phyloP scores from a whole-genome alignment of 53 echinoderm and acorn worm genomes.

The Glandiceps talaboti region DNA sequence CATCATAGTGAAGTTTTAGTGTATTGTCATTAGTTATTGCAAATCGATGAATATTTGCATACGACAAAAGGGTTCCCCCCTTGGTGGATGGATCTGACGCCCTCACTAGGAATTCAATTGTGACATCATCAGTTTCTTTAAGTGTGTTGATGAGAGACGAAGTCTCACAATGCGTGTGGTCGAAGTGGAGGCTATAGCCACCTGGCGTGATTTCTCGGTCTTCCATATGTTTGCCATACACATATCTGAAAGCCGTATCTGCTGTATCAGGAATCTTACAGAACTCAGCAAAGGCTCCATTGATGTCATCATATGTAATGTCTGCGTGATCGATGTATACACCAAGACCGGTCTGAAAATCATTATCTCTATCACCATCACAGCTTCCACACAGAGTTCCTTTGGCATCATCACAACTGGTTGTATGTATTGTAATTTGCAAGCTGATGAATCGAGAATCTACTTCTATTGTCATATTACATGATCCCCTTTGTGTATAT shows the following conservation, averaged over 20 bases:
- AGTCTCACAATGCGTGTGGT: conserved; percentile 50
- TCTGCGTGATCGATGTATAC: conserved; percentile 21
- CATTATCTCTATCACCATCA: conserved; percentile 35
- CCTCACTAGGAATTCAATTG: conserved; percentile 61
- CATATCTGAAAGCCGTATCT: conserved; percentile 39
- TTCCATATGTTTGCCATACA: conserved; percentile 22
- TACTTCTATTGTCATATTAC: conserved; percentile 26
- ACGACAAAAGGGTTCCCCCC: conserved; percentile 39
- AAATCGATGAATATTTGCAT: conserved; percentile 25
- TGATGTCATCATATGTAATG: conserved; percentile 49
- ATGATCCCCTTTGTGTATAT: conserved; percentile 21
- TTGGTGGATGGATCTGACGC: conserved; percentile 13
- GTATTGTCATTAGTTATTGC: conserved; percentile 46
- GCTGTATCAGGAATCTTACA: conserved; percentile 24
- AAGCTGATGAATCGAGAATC: conserved; percentile 38
- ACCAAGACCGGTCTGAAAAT: conserved; percentile 23
- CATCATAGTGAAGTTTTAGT: conserved; percentile 31
- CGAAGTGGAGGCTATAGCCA: conserved; percentile 50
- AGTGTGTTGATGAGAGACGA: conserved; percentile 29
- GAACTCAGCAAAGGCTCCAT: conserved; percentile 54
- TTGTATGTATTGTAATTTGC: conserved; percentile 23
- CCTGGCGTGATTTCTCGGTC: conserved; percentile 34
- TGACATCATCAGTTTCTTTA: conserved; percentile 26
- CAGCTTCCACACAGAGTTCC: conserved; percentile 53
- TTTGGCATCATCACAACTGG: conserved; percentile 12